Evolutionary conservation across 1,140 invertebrate species (phyloP).

Genomic region (Holotrichia oblita): DNA sequence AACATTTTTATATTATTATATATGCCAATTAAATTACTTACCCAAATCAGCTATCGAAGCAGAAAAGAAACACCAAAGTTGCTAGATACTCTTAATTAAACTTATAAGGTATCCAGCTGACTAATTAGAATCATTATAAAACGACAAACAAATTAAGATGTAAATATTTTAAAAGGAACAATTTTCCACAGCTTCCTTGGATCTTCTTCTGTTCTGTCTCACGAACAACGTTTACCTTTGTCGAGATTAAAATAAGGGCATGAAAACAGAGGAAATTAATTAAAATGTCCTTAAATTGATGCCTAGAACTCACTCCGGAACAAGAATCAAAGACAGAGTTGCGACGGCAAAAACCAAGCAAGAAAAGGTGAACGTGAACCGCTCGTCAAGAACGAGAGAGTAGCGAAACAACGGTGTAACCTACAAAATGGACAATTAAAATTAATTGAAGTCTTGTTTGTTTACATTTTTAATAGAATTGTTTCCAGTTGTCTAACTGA

Average conservation of each 20-base stretch:
- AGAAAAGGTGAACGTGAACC: neutral
- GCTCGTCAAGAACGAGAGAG: neutral
- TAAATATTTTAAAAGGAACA: neutral
- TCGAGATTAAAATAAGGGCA: neutral
- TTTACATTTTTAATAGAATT: conserved; percentile 31
- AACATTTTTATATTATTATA: too few relatives aligned
- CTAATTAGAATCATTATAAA: neutral
- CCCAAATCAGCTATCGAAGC: too few relatives aligned
- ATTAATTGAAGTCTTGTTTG: conserved; percentile 22
- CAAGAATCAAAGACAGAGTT: neutral
- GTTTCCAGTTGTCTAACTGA: conserved; percentile 27
- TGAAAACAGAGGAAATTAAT: neutral
- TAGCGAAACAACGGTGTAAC: neutral
- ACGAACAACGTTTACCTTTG: neutral
- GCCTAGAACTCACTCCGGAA: neutral
- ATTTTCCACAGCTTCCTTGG: neutral
- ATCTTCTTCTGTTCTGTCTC: too few relatives aligned
- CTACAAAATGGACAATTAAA: conserved; percentile 32
- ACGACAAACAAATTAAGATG: neutral
- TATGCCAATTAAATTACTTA: too few relatives aligned
- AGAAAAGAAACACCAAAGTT: too few relatives aligned
- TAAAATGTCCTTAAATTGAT: conserved; percentile 9
- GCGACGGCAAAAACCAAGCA: conserved; percentile 1
- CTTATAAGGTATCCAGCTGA: neutral
- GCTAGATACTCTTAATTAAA: neutral